Conservation (phyloP, 1,140 invertebrate genomes). For the Trichonephila clavipes region DNA sequence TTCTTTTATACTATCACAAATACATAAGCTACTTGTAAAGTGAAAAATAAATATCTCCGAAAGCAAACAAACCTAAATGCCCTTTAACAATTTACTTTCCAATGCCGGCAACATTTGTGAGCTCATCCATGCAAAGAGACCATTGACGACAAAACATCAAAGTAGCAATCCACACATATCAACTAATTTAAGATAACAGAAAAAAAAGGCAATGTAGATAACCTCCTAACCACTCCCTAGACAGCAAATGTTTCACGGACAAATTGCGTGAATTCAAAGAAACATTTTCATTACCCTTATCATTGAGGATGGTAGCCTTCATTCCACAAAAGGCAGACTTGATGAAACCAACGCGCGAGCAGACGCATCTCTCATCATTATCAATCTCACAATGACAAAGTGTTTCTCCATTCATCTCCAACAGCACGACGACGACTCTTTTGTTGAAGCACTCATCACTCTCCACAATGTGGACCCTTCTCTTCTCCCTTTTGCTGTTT, state of each 20-base stretch:
- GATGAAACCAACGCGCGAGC: slow-evolving; percentile 2
- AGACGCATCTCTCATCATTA: slow-evolving; percentile 16
- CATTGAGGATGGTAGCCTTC: background rate
- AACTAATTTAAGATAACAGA: background rate
- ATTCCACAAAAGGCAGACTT: background rate
- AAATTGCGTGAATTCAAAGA: background rate
- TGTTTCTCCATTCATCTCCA: slow-evolving; percentile 32
- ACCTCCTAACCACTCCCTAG: slow-evolving; percentile 4
- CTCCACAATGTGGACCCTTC: background rate
- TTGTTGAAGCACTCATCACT: slow-evolving; percentile 36
- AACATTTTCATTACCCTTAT: background rate
- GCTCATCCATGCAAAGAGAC: background rate
- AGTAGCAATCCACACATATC: background rate
- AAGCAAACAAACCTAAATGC: too few species aligned
- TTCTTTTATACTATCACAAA: too few species aligned
- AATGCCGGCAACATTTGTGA: background rate
- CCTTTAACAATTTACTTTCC: too few species aligned
- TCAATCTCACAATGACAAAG: slow-evolving; percentile 45
- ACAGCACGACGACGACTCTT: background rate
- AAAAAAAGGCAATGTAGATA: background rate
- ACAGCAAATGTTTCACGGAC: background rate
- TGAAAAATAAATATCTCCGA: too few species aligned
- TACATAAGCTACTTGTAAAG: too few species aligned
- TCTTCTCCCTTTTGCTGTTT: slow-evolving; percentile 18
- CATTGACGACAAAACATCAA: background rate